Conservation (phyloP, 2,113 vertebrate genomes). For the Anhinga rufa region DNA sequence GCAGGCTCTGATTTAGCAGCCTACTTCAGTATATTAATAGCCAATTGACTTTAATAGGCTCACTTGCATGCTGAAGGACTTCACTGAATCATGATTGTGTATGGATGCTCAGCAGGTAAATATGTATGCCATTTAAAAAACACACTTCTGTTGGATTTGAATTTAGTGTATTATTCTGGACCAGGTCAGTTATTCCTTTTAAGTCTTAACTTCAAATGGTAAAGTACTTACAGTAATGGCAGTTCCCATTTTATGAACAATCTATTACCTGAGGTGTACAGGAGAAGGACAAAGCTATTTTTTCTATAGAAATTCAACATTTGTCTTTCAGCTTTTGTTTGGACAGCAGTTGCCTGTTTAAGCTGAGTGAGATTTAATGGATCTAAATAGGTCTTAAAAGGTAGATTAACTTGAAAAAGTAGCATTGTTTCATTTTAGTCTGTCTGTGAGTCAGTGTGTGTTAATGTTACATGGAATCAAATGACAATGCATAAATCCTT, state of each 20-base stretch:
- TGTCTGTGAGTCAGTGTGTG: not conserved
- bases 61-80: not conserved
- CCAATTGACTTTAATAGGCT: not conserved
- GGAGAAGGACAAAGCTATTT: not conserved
- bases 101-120: not conserved
- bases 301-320: not conserved
- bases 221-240: not conserved
- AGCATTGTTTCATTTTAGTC: not conserved
- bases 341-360: not conserved
- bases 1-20: not conserved
- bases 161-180: not conserved
- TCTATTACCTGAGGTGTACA: not conserved
- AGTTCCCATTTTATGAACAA: not conserved
- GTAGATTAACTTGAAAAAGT: not conserved
- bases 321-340: not conserved
- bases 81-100: not conserved
- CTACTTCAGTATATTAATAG: too few relatives aligned
- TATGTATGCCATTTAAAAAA: not conserved
- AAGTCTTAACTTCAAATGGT: not conserved
- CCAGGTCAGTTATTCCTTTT: not conserved
- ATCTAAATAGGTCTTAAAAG: not conserved
- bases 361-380: not conserved
- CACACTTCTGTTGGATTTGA: not conserved
- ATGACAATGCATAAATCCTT: not conserved
- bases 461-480: not conserved